phyloP scores from a whole-genome alignment of 2,888 invertebrate species.

The Tenthredo amoena region DNA sequence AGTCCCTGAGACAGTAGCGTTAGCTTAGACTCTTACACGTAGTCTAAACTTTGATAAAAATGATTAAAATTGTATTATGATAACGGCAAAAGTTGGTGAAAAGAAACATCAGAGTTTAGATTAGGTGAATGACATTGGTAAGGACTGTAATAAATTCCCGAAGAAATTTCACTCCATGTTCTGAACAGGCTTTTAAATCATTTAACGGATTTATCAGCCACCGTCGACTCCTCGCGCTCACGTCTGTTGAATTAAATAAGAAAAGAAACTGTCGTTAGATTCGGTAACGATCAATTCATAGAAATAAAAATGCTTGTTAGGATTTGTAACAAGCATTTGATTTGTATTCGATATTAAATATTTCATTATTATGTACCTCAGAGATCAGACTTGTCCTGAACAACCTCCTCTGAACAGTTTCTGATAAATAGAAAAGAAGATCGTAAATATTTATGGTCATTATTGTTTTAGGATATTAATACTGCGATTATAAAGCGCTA shows the following conservation, averaged over 20 bases:
- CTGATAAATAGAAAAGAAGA: conserved; percentile 59
- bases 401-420: conserved; percentile 74
- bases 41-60: background rate
- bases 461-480: background rate
- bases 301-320: too few relatives aligned
- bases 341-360: background rate
- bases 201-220: background rate
- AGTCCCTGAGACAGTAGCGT: too few relatives aligned
- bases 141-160: background rate
- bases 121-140: background rate
- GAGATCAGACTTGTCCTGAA: conserved; percentile 71
- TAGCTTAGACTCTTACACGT: background rate
- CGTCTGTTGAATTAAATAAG: background rate
- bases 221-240: background rate
- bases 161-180: too few relatives aligned
- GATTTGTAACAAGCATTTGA: background rate
- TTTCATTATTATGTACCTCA: conserved; percentile 53
- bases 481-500: background rate
- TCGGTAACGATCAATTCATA: background rate
- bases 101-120: too few relatives aligned
- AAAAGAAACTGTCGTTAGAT: background rate
- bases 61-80: too few relatives aligned
- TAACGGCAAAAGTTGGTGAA: too few relatives aligned
- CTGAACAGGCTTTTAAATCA: background rate
- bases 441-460: background rate